Evolutionary conservation across 2,797 vertebrate genomes (phyloP).

Genomic region (Phoxinus dragarum): DNA sequence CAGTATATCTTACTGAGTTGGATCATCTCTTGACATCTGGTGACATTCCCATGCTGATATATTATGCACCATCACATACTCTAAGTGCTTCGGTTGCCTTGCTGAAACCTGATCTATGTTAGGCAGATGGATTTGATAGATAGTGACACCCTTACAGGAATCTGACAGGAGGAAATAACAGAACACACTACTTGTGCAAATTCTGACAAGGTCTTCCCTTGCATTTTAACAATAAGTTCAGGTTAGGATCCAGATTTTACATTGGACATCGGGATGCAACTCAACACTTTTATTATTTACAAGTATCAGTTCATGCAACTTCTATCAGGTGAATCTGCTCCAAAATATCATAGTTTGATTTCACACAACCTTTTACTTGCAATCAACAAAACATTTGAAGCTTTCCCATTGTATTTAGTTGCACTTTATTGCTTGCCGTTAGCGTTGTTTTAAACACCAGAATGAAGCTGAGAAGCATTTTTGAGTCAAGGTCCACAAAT

Average conservation of each 20-base stretch:
- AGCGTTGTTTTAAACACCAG: not conserved
- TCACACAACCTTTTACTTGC: not conserved
- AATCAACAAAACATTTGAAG: not conserved
- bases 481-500: not conserved
- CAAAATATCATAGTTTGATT: not conserved
- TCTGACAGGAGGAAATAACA: not conserved
- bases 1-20: not conserved
- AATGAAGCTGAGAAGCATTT: not conserved
- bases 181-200: not conserved
- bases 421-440: not conserved
- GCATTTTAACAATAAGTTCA: not conserved
- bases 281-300: not conserved
- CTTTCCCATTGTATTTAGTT: not conserved
- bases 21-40: not conserved
- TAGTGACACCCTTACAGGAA: conserved; percentile 29
- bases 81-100: conserved; percentile 21
- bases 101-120: conserved; percentile 35
- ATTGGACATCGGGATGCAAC: not conserved
- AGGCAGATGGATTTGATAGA: conserved; percentile 25
- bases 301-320: not conserved
- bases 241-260: not conserved
- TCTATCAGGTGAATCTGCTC: not conserved
- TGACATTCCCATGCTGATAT: conserved; percentile 3
- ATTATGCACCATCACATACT: conserved; percentile 18
- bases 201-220: not conserved